These are phyloP conservation scores for Netelia fuscicornis DNA, from an alignment of 2,888 invertebrate species.

Conservation along the genomic window DNA sequence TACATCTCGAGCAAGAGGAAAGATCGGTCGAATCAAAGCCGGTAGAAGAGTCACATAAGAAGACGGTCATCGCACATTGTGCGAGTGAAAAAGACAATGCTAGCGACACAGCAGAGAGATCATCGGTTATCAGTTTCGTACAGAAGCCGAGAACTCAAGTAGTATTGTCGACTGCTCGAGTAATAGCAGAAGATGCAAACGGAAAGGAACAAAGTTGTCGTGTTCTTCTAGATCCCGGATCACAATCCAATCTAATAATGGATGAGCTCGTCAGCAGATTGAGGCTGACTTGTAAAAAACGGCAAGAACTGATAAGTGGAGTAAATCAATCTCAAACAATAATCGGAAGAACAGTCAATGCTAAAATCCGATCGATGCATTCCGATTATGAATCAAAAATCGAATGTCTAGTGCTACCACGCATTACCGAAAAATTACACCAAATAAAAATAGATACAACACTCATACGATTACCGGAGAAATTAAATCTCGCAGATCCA, in stretches of 20 bases:
- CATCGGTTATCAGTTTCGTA: constrained; percentile 18
- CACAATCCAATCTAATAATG: constrained; percentile 60
- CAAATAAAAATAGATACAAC: constrained; percentile 48
- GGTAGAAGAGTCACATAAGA: background rate
- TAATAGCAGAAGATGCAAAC: constrained; percentile 23
- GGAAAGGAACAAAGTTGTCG: constrained; percentile 29
- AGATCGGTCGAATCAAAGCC: background rate
- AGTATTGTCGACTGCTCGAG: constrained; percentile 33
- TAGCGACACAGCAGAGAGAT: background rate
- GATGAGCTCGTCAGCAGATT: constrained; percentile 30
- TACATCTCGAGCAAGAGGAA: constrained; percentile 7
- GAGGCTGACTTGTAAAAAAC: constrained; percentile 13
- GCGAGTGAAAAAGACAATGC: constrained; percentile 13
- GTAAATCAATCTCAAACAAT: constrained; percentile 33
- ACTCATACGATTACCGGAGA: constrained; percentile 49
- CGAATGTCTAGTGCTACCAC: constrained; percentile 63
- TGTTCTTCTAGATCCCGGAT: constrained; percentile 62
- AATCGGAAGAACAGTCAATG: background rate
- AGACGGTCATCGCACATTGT: background rate
- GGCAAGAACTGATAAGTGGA: constrained; percentile 24
- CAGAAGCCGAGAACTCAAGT: constrained; percentile 51
- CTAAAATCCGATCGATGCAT: constrained; percentile 34
- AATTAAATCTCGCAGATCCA: constrained; percentile 60
- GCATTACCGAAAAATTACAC: constrained; percentile 56
- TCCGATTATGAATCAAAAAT: constrained; percentile 43